Evolutionary conservation across 2,113 vertebrate genomes (phyloP).

Genomic region (Vanacampus margaritifer): DNA sequence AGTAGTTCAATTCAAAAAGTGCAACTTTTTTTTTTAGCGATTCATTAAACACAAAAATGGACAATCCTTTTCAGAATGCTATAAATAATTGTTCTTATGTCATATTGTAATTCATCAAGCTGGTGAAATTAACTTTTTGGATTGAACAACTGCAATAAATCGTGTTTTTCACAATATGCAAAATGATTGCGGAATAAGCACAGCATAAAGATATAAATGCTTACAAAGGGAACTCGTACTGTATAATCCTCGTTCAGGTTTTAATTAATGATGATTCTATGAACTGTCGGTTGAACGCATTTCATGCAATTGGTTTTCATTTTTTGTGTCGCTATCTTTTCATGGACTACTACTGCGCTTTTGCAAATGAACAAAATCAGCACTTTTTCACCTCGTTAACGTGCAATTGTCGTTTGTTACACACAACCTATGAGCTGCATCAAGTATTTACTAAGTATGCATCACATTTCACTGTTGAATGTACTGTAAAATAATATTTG

Average conservation of each 20-base stretch:
- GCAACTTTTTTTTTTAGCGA: not conserved
- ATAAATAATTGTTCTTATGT: too few relatives aligned
- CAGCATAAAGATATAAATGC: not conserved
- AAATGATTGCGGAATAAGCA: not conserved
- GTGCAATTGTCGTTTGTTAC: not conserved
- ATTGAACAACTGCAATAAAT: not conserved
- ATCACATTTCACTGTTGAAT: not conserved
- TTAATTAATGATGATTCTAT: not conserved
- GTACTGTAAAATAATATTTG: not conserved
- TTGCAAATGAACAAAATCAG: not conserved
- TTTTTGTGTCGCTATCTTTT: not conserved
- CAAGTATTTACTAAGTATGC: not conserved
- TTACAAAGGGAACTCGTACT: not conserved
- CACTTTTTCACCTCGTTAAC: not conserved
- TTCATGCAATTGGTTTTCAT: not conserved
- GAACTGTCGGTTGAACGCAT: not conserved
- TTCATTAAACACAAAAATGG: not conserved
- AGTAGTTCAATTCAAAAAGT: not conserved
- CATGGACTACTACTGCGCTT: conserved; percentile 18
- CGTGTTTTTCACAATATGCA: not conserved
- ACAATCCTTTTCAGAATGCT: too few relatives aligned
- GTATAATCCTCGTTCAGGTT: not conserved
- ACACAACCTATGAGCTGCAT: not conserved
- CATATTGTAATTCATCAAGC: too few relatives aligned
- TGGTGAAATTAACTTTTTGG: not conserved